Conservation (phyloP, 2,888 invertebrate genomes). For the Apamea monoglypha region DNA sequence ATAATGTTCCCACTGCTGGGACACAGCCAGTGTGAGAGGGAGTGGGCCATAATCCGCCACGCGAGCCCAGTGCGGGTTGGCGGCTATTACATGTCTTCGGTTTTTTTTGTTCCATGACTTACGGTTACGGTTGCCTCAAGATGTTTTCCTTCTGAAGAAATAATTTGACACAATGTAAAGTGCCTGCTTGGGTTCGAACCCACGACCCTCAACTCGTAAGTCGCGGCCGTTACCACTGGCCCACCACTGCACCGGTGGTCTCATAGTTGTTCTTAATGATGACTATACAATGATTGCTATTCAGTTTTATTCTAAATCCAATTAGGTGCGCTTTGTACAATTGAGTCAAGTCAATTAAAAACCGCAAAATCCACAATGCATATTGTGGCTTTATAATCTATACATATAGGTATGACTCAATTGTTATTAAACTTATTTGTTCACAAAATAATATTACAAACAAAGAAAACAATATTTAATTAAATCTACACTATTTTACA, state of each 20-base stretch:
- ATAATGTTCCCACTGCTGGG: background rate
- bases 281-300: background rate
- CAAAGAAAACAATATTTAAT: background rate
- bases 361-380: background rate
- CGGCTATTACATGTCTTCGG: background rate
- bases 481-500: background rate
- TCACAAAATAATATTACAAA: background rate
- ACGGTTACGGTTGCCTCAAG: too few species aligned
- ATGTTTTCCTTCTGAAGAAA: too few species aligned
- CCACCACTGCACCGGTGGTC: background rate
- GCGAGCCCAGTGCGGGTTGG: too few species aligned
- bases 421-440: background rate
- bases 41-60: background rate
- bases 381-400: background rate
- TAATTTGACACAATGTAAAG: too few species aligned
- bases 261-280: background rate
- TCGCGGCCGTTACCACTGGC: too few species aligned
- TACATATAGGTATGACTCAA: background rate
- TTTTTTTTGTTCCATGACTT: background rate
- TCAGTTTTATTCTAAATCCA: background rate
- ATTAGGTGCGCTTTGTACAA: background rate
- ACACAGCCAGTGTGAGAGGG: background rate
- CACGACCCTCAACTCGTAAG: too few species aligned
- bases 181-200: too few species aligned
- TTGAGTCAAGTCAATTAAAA: background rate